A percentile compares a stretch with the other conserved stretches of the same genome.
These are phyloP conservation scores for Balaenoptera acutorostrata DNA, from an alignment of 2,113 vertebrate genomes.

Conservation along the genomic window DNA sequence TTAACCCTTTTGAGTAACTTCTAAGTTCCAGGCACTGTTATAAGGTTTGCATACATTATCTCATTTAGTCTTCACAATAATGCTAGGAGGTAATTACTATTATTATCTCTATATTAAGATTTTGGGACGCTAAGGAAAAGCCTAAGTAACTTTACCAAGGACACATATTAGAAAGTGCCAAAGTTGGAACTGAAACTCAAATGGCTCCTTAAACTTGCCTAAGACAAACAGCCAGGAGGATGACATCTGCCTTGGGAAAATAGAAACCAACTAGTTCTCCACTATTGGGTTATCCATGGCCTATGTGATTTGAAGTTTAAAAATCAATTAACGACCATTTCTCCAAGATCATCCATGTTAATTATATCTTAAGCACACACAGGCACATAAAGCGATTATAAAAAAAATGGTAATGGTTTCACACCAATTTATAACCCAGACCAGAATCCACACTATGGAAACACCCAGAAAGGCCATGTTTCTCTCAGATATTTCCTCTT, in stretches of 20 bases:
- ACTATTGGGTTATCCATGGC: background rate
- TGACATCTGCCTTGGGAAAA: background rate
- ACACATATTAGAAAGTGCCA: background rate
- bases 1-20: background rate
- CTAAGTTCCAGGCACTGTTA: background rate
- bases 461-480: slow-evolving; percentile 35
- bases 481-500: slow-evolving; percentile 33
- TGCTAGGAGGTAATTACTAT: background rate
- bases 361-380: slow-evolving; percentile 48
- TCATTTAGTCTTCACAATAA: background rate
- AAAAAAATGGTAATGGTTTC: background rate
- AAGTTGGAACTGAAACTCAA: background rate
- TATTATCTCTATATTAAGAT: background rate
- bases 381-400: slow-evolving; percentile 39
- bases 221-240: background rate
- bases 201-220: background rate
- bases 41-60: background rate
- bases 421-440: slow-evolving; percentile 17
- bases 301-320: slow-evolving; percentile 57
- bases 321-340: slow-evolving; percentile 64
- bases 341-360: slow-evolving; percentile 30
- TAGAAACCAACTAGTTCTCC: background rate
- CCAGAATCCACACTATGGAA: slow-evolving; percentile 35
- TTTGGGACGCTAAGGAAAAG: background rate
- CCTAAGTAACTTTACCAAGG: background rate